Base-by-base conservation (phyloP, 2,113 vertebrate genomes). In the Bufo gargarizans region DNA sequence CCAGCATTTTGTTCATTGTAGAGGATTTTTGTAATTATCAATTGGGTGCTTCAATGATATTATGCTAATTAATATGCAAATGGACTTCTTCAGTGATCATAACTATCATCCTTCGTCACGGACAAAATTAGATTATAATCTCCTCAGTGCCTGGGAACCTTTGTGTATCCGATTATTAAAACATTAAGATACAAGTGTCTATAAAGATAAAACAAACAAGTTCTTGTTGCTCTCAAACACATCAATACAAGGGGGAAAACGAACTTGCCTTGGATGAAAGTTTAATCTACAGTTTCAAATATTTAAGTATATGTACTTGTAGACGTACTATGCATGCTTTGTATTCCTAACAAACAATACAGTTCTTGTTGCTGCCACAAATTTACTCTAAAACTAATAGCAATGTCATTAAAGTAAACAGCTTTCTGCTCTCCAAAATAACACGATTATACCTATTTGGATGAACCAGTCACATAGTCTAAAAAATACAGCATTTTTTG, bases 41-140 rank as follows among this genome's bases (percentile, higher is more conserved):
- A 47, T 53, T 79, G 76, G 61, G 76, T 79, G 76, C 77, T 56
- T 86, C 61, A 79, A 79, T 56, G 61, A 79, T 86, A 17, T 17
- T 69, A 79, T 86, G 19, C 85, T 79, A 79, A 86, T 65, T 65
- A 50, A 86, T 67, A 79, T 67, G 59, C 76, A 86, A 79, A 86
- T 77, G 49, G 59, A n/a, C 59, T 79, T 86, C 49, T 79, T 77
- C 55, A 53, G 22, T 86, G 85, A 79, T 86, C 76, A 79, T 67
- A 79, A 63, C 61, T 86, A 86, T 86, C 76, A 77, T 67, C 85
- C 33, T 86, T 22, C 55, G n/a, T 61, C 61, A 79, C 47, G 79
- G 76, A 86, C 74, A 79, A 78, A 86, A 86, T 86, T 86, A 86
- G 85, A 86, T 86, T 86, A 86, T 53, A 86, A 79, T 86, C 76